Base-by-base conservation (phyloP, 2,797 vertebrate genomes). In the Epinephelus awoara region DNA sequence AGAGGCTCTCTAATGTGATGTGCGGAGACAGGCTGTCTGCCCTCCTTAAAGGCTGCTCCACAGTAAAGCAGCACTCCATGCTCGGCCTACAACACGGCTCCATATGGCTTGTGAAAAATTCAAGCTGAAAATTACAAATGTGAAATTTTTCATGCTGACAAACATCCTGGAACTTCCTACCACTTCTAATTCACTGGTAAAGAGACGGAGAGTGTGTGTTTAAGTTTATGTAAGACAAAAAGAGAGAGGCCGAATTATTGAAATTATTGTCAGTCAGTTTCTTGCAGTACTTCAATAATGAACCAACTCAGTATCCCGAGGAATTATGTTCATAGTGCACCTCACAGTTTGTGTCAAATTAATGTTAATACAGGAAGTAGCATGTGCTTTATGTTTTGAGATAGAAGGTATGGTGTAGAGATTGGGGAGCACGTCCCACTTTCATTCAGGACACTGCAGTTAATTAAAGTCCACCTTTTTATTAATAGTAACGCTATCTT, bases 61-160 rank as follows among this genome's bases (percentile, higher is more conserved):
- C 75, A 58, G 61, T 82, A 65, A 81, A 79, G 57, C 74, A 86
- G 82, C 78, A 81, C 76, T 87, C 74, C 29, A 72, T 57, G 79
- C 70, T 72, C 58, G 75, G 74, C 77, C 78, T 73, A 50, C 69
- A 83, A 67, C 86, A 72, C 1, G 17, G n/a, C 76, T 80, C 84
- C 87, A 89, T 91, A 91, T 89, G 90, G 85, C 86, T 84, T 64
- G 77, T 88, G 71, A 91, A 93, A 90, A 80, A 91, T 90, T 87
- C 70, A 91, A 85, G 72, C 44, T 74, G 52, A 87, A 90, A 83
- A 85, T 89, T 73, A 86, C 19, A 80, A 64, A 89, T 68, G 72
- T 77, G 66, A 84, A 79, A 61, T 66, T 77, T 81, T 82, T 86
- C 47, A 85, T 80, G 67, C 56, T 21, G 55, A 85, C 84, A 84